Conservation (phyloP, 2,888 invertebrate genomes). For the Phania funesta region DNA sequence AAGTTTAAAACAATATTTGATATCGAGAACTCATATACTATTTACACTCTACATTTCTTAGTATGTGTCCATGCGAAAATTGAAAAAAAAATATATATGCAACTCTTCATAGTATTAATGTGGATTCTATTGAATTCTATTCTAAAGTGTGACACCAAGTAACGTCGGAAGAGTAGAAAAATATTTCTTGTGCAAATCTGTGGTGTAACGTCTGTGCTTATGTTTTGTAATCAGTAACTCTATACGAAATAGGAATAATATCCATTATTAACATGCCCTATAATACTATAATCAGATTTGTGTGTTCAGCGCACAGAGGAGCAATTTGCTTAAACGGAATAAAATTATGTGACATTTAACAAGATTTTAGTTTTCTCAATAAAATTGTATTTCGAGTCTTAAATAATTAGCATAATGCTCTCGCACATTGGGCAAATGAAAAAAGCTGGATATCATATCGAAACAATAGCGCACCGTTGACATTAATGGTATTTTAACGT, state of each 20-base stretch:
- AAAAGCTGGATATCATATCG: too few relatives aligned
- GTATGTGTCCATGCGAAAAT: constrained; percentile 14
- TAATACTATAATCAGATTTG: constrained; percentile 29
- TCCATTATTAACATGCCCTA: constrained; percentile 38
- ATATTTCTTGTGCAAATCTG: constrained; percentile 52
- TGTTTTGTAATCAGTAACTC: constrained; percentile 9
- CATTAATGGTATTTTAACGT: too few relatives aligned
- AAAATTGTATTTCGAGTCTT: too few relatives aligned
- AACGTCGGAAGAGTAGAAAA: not conserved
- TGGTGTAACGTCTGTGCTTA: not conserved
- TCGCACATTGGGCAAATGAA: too few relatives aligned
- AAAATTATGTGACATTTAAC: too few relatives aligned
- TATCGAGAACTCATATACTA: constrained; percentile 42
- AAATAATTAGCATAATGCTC: too few relatives aligned
- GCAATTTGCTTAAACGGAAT: too few relatives aligned
- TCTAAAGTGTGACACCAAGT: not conserved
- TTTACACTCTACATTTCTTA: not conserved
- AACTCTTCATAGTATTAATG: constrained; percentile 31
- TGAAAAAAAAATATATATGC: not conserved
- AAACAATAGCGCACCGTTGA: too few relatives aligned
- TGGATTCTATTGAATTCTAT: constrained; percentile 50
- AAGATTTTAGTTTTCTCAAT: too few relatives aligned
- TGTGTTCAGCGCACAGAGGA: not conserved
- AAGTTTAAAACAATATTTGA: constrained; percentile 52
- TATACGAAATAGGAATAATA: constrained; percentile 7